A percentile compares a stretch with the other conserved stretches of the same genome.
Conservation (phyloP, 2,113 vertebrate genomes). For the Probosciger aterrimus region DNA sequence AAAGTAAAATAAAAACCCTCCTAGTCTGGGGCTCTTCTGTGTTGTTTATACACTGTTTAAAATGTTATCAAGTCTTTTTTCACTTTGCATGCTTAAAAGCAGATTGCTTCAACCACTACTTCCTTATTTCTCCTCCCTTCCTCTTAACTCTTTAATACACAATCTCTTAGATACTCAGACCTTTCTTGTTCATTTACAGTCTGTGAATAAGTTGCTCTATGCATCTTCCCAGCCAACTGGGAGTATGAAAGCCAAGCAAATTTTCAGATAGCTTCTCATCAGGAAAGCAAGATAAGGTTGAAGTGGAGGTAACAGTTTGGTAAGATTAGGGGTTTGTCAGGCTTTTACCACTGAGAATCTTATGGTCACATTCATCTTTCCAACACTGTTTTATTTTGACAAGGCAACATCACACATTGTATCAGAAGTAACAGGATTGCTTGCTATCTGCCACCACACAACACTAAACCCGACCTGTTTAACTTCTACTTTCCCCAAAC, state of each 20-base stretch:
- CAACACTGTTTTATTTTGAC: neutral
- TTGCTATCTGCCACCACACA: neutral
- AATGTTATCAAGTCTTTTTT: neutral
- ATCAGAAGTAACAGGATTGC: neutral
- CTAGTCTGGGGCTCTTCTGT: neutral
- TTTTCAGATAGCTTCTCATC: neutral
- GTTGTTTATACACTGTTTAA: neutral
- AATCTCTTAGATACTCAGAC: neutral
- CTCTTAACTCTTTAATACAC: conserved; percentile 42
- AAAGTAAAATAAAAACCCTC: neutral
- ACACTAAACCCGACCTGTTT: neutral
- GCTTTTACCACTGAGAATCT: neutral
- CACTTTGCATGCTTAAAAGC: neutral
- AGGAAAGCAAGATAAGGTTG: neutral
- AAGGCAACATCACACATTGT: neutral
- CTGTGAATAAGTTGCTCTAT: neutral
- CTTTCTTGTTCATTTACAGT: neutral
- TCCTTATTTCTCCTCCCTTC: conserved; percentile 57
- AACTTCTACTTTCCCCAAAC: neutral
- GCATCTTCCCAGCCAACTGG: neutral
- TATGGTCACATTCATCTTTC: neutral
- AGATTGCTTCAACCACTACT: conserved; percentile 37
- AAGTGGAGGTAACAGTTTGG: neutral
- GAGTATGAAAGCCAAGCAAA: neutral
- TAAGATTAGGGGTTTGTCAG: neutral